phyloP scores from a whole-genome alignment of 2,113 vertebrate species.

The Apodemus speciosus region DNA sequence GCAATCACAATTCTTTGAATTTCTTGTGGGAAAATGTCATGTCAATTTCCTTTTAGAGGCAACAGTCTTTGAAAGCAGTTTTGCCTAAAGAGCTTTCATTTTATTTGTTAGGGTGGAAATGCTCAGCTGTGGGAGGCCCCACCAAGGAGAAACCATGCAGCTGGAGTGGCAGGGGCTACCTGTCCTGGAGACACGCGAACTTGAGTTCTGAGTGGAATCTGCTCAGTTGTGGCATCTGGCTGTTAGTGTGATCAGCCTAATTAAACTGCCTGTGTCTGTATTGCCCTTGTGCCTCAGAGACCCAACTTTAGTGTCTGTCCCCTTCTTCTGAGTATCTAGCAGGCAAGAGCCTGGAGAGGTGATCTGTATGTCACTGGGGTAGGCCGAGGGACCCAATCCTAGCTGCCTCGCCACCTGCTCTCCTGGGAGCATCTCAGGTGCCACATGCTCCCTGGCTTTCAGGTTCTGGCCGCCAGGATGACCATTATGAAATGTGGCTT shows the following conservation, averaged over 20 bases:
- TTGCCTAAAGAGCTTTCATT: background rate
- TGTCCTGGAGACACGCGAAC: background rate
- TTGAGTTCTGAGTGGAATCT: rapidly evolving
- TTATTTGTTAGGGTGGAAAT: background rate
- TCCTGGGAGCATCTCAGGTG: background rate
- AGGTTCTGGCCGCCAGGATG: background rate
- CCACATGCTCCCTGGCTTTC: background rate
- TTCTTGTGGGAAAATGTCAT: conserved; percentile 71
- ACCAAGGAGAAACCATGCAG: background rate
- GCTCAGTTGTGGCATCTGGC: background rate
- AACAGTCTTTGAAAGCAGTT: conserved; percentile 31
- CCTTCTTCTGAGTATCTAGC: background rate
- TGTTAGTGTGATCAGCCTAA: background rate
- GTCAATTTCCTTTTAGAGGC: conserved; percentile 70
- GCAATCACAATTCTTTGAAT: conserved; percentile 73
- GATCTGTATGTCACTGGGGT: rapidly evolving
- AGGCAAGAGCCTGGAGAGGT: background rate
- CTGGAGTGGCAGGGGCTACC: background rate
- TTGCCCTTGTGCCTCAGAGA: background rate
- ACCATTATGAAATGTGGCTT: background rate
- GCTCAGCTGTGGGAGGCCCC: background rate
- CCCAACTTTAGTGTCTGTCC: background rate
- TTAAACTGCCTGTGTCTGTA: background rate
- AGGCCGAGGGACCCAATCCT: background rate
- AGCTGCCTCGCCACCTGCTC: background rate